These are phyloP conservation scores for Adela reaumurella DNA, from an alignment of 2,888 invertebrate genomes.

Conservation along the genomic window DNA sequence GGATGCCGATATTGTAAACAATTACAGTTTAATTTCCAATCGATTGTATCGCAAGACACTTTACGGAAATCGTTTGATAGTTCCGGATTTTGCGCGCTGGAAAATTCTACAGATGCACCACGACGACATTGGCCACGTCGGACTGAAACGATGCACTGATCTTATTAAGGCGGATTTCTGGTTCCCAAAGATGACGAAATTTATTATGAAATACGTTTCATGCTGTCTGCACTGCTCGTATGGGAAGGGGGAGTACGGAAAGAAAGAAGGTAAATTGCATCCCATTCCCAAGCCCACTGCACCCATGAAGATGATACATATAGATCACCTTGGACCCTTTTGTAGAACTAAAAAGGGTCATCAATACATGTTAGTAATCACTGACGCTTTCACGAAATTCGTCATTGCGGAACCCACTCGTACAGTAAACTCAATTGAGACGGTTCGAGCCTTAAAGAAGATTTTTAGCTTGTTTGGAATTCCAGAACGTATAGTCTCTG, in stretches of 20 bases:
- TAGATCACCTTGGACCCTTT: constrained; percentile 18
- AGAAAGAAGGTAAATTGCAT: constrained; percentile 11
- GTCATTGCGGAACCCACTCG: background rate
- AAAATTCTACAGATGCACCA: constrained; percentile 19
- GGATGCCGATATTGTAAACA: background rate
- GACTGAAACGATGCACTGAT: constrained; percentile 13
- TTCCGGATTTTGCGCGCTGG: constrained; percentile 17
- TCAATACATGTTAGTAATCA: constrained; percentile 12
- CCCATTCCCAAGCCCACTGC: constrained; percentile 12
- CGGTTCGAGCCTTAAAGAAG: constrained; percentile 11
- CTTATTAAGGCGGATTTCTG: constrained; percentile 18
- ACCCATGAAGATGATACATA: constrained; percentile 17
- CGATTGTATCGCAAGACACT: constrained; percentile 14
- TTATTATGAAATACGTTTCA: constrained; percentile 16
- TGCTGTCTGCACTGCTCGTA: constrained; percentile 18
- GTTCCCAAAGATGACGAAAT: constrained; percentile 18
- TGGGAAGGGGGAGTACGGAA: constrained; percentile 16
- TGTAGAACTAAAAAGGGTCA: constrained; percentile 9
- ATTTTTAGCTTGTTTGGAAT: constrained; percentile 12
- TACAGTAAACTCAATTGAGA: constrained; percentile 9
- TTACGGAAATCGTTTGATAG: constrained; percentile 16
- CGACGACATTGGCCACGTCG: constrained; percentile 20
- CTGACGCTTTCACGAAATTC: constrained; percentile 1
- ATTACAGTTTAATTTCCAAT: constrained; percentile 8
- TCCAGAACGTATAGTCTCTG: constrained; percentile 6